phyloP scores from a whole-genome alignment of 2,888 invertebrate genomes.

The Polietes domitor region DNA sequence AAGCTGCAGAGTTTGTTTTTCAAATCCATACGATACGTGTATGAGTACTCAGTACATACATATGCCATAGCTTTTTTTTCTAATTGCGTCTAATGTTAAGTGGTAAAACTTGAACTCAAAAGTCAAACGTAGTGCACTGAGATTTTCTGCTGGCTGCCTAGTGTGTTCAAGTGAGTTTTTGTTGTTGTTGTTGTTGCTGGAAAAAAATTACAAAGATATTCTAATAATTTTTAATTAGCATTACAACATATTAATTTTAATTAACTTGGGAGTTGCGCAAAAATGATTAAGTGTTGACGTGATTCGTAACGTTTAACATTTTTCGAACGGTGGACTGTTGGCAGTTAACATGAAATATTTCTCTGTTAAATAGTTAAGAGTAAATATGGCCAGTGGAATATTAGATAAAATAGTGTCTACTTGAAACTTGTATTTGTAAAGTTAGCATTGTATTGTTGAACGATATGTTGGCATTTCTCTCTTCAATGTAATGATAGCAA shows the following conservation, averaged over 20 bases:
- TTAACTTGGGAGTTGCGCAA: background rate
- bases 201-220: slow-evolving; percentile 59
- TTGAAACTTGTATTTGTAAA: no score
- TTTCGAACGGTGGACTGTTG: no score
- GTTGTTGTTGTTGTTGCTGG: slow-evolving; percentile 11
- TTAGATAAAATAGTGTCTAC: no score
- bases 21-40: background rate
- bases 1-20: slow-evolving; percentile 6
- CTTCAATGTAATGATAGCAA: no score
- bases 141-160: background rate
- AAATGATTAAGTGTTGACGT: slow-evolving; percentile 6
- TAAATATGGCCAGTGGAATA: no score
- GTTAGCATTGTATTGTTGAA: no score
- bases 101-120: slow-evolving; percentile 51
- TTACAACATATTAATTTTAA: slow-evolving; percentile 37
- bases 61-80: background rate
- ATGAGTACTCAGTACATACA: background rate
- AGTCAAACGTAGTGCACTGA: slow-evolving; percentile 1
- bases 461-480: no score
- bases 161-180: slow-evolving; percentile 16
- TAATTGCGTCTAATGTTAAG: slow-evolving; percentile 52
- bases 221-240: slow-evolving; percentile 41
- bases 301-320: no score
- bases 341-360: no score
- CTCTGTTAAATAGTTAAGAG: no score